Conservation (phyloP, 2,797 vertebrate species). For the Pseudopleuronectes americanus region DNA sequence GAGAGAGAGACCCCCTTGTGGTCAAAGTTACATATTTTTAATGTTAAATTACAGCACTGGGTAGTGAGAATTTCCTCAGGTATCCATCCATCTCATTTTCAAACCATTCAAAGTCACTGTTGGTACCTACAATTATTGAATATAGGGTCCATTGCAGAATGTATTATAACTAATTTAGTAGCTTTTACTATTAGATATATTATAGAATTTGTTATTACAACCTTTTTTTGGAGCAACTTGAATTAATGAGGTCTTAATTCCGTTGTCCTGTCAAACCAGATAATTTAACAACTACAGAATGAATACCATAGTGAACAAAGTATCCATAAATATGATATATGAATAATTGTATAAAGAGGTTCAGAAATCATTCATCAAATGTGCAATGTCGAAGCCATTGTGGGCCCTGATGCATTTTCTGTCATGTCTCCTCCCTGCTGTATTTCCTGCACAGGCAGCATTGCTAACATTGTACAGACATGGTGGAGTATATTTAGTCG, state of each 20-base stretch:
- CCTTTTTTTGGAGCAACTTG: background rate
- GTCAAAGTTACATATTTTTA: too few relatives aligned
- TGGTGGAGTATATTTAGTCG: constrained; percentile 71
- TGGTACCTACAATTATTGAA: background rate
- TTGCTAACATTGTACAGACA: constrained; percentile 45
- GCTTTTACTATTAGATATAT: too few relatives aligned
- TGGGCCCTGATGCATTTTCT: constrained; percentile 8
- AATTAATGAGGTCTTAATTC: background rate
- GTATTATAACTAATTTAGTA: too few relatives aligned
- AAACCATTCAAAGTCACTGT: background rate
- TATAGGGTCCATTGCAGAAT: background rate
- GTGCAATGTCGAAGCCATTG: background rate
- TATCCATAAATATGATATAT: too few relatives aligned
- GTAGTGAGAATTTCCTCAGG: too few relatives aligned
- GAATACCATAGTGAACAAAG: background rate
- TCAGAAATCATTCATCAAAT: constrained; percentile 10
- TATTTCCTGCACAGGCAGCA: constrained; percentile 55
- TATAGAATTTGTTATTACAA: too few relatives aligned
- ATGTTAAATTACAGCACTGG: too few relatives aligned
- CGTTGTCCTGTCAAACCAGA: background rate
- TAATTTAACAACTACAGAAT: background rate
- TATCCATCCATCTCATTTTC: too few relatives aligned
- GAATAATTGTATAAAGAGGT: background rate
- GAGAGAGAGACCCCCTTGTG: too few relatives aligned
- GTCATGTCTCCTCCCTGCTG: constrained; percentile 33